A percentile compares a stretch with the other conserved stretches of the same genome.
These are phyloP conservation scores for Alligator sinensis DNA, from an alignment of 2,113 vertebrate genomes.

Conservation along the genomic window DNA sequence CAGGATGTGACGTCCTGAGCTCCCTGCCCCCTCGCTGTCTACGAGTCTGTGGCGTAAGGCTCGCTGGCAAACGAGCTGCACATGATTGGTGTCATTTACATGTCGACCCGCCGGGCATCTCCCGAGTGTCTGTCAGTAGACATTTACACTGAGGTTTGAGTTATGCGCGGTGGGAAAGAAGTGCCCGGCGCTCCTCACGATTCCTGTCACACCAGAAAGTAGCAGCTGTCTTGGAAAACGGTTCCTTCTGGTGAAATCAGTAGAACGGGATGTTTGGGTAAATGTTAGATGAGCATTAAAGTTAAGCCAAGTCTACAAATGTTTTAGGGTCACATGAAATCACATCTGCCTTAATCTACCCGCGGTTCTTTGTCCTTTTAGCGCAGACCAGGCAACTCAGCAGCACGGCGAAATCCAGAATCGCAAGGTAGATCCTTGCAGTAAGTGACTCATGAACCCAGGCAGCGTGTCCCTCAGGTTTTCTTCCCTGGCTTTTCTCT, in stretches of 20 bases:
- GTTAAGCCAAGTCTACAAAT: neutral
- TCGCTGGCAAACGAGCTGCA: neutral
- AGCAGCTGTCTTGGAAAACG: neutral
- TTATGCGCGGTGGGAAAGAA: neutral
- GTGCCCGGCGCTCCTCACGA: neutral
- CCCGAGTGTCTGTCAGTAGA: neutral
- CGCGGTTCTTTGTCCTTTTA: neutral
- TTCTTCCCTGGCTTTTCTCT: neutral
- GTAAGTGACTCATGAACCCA: neutral
- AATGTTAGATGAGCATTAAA: neutral
- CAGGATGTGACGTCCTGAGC: too few relatives aligned
- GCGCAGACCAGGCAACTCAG: neutral
- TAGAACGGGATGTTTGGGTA: neutral
- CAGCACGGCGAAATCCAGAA: neutral
- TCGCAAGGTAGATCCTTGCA: too few relatives aligned
- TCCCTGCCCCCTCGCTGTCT: too few relatives aligned
- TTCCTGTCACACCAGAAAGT: neutral
- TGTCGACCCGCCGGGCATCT: neutral
- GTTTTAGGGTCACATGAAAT: neutral
- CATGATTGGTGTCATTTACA: neutral
- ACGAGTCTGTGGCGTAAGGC: neutral
- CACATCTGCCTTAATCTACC: neutral
- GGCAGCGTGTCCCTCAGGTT: neutral
- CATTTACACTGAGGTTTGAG: neutral
- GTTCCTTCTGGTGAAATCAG: neutral